Percentiles rank a stretch among this genome's conserved stretches.
phyloP scores from a whole-genome alignment of 2,113 vertebrate genomes.

The Meles meles region DNA sequence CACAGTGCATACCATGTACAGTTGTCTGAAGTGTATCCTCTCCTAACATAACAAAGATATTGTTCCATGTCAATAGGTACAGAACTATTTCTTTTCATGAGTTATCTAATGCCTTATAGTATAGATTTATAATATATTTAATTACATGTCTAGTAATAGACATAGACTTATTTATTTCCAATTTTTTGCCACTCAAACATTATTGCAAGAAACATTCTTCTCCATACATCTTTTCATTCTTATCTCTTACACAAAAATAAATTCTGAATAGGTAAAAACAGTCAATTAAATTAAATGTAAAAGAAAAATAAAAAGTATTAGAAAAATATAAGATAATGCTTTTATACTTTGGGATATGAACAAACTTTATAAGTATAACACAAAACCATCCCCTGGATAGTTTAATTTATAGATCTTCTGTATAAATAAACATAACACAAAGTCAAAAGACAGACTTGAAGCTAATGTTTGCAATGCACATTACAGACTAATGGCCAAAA shows the following conservation, averaged over 20 bases:
- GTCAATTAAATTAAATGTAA: neutral
- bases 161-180: neutral
- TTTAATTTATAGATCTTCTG: slow-evolving; percentile 5
- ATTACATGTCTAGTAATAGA: neutral
- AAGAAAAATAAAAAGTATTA: neutral
- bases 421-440: neutral
- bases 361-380: neutral
- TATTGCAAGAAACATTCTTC: neutral
- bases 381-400: neutral
- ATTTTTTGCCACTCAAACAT: neutral
- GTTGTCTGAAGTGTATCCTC: neutral
- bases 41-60: neutral
- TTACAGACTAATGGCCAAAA: slow-evolving; percentile 26
- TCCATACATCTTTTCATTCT: neutral
- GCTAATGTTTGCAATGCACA: slow-evolving; percentile 23
- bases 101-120: neutral
- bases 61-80: neutral
- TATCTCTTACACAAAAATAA: neutral
- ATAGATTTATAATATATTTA: neutral
- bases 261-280: neutral
- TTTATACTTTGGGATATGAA: neutral
- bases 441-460: slow-evolving; percentile 13
- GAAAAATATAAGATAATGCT: neutral
- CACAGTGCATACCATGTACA: neutral
- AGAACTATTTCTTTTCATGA: neutral